These are phyloP conservation scores for Formica exsecta DNA, from an alignment of 1,140 invertebrate species.

Conservation along the genomic window DNA sequence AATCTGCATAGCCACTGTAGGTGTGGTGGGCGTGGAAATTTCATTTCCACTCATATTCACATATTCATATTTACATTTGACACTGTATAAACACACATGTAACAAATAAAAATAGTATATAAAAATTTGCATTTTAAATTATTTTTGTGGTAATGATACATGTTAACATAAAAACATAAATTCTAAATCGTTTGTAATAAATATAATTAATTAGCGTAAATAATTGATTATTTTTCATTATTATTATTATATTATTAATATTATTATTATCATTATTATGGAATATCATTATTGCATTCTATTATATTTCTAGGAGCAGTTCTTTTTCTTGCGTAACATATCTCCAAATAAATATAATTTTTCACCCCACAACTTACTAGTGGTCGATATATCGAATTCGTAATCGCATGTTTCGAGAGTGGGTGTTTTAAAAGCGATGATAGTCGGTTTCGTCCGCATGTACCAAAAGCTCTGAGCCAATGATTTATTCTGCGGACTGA, in stretches of 20 bases:
- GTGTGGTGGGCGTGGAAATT: background rate
- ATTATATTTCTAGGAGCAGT: background rate
- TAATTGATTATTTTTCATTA: background rate
- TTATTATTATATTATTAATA: too few species aligned
- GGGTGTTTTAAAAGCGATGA: constrained; percentile 94
- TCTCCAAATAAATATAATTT: background rate
- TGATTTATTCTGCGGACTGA: constrained; percentile 92
- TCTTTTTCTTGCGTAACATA: background rate
- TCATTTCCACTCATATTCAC: too few species aligned
- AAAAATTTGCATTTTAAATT: background rate
- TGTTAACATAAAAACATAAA: too few species aligned
- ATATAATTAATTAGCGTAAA: background rate
- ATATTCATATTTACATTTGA: background rate
- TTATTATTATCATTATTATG: background rate
- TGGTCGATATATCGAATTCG: constrained; percentile 73
- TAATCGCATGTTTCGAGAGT: constrained; percentile 90
- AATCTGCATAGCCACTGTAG: constrained; percentile 21
- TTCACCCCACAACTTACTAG: constrained; percentile 16
- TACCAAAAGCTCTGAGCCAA: constrained; percentile 94
- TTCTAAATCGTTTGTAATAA: background rate
- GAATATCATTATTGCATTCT: background rate
- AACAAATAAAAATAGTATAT: constrained; percentile 19
- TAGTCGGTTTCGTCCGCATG: constrained; percentile 94
- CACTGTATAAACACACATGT: constrained; percentile 24
- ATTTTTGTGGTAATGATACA: background rate